phyloP scores from a whole-genome alignment of 2,888 invertebrate species.

The Encarsia formosa region DNA sequence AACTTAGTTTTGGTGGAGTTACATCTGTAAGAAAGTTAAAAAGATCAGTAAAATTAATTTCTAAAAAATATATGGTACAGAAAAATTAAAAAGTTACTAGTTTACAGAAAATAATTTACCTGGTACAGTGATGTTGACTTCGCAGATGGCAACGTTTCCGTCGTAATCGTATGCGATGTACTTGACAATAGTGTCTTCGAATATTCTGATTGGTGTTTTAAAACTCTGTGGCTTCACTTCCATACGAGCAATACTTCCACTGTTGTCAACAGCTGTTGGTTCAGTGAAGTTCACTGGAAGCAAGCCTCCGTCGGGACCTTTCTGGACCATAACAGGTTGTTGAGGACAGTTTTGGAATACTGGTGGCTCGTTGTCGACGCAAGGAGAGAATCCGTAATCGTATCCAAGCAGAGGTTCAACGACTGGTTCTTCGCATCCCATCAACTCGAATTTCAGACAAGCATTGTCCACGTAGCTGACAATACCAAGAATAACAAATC shows the following conservation, averaged over 20 bases:
- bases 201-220: conserved; percentile 80
- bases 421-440: conserved; percentile 89
- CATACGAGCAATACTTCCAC: conserved; percentile 87
- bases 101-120: conserved; percentile 50
- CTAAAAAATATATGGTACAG: not conserved
- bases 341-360: conserved; percentile 95
- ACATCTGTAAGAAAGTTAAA: conserved; percentile 59
- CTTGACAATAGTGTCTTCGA: conserved; percentile 87
- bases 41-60: not conserved
- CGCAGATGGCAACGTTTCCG: conserved; percentile 95
- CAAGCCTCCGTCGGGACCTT: conserved; percentile 84
- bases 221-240: conserved; percentile 92
- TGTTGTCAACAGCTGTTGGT: conserved; percentile 91
- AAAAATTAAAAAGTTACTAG: conserved; percentile 4
- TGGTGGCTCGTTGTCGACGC: conserved; percentile 94
- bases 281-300: conserved; percentile 89
- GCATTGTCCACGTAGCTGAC: conserved; percentile 96
- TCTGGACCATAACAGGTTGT: conserved; percentile 84
- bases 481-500: conserved; percentile 91
- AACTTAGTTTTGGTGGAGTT: conserved; percentile 83
- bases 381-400: conserved; percentile 89
- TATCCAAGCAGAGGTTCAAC: conserved; percentile 82
- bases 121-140: conserved; percentile 91
- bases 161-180: conserved; percentile 97
- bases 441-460: conserved; percentile 90